Evolutionary conservation across 1,140 invertebrate genomes (phyloP), one percentile per base, ranked within the genome.

Genomic region (Zaprionus nigranus): DNA sequence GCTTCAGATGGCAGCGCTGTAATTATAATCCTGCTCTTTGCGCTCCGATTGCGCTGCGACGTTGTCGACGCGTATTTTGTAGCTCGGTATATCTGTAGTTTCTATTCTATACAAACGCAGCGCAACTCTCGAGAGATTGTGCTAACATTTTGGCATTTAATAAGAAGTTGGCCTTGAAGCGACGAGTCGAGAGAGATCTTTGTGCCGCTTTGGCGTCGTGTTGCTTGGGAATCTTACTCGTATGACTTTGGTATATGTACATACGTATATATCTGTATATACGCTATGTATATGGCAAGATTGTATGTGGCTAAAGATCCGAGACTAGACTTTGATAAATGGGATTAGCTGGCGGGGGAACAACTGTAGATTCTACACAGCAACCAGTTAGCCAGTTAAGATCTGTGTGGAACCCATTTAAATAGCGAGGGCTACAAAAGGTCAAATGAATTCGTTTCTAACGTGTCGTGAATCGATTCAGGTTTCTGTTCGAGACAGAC

Each of bases 131-230:
- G 9, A 34, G 30, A n/a, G 7, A 59, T 67, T 61, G 74, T 61
- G 74, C 78, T 81, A 74, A 79, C 85, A 84, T 81, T 78, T 88
- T 88, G 84, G 85, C 84, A 88, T 88, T 88, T 88, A 88, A 84
- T 76, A 90, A 88, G 84, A 88, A 90, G 84, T 88, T 88, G 78
- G 85, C 84, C 84, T 88, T 88, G 84, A 81, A 76, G 85, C 85
- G 64, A 79, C 84, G 68, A 83, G 74, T 81, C 68, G 56, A 20
- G 67, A 54, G 53, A 54, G 51, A 56, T 34, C 51, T 53, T 36
- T 36, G 49, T 56, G 51, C 15, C 40, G 40, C 40, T 13, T 38
- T 38, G 36, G 36, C 36, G 36, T 38, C 36, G 36, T 15, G 36
- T 51, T 60, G 34, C 62, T 65, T 53, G 64, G 40, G 63, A 64